Conservation (phyloP, 2,888 invertebrate genomes). For the Aproaerema taeniolella region DNA sequence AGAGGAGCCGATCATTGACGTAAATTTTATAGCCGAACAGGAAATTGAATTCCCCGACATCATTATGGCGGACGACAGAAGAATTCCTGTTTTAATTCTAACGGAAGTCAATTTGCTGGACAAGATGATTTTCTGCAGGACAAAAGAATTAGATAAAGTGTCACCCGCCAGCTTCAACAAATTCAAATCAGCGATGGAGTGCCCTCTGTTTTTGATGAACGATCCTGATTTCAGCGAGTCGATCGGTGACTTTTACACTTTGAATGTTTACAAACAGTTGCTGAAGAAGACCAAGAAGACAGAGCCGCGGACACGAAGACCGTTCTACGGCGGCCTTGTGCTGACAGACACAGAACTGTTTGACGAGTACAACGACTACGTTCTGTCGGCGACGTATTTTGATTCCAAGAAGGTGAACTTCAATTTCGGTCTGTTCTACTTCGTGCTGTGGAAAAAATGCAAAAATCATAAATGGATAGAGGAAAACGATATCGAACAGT, state of each 20-base stretch:
- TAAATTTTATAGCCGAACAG: slow-evolving; percentile 31
- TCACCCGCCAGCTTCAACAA: slow-evolving; percentile 32
- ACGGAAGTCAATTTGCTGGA: slow-evolving; percentile 31
- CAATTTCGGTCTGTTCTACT: slow-evolving; percentile 39
- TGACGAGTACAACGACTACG: slow-evolving; percentile 42
- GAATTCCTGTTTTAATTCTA: slow-evolving; percentile 37
- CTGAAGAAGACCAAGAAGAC: slow-evolving; percentile 23
- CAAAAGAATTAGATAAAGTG: slow-evolving; percentile 1
- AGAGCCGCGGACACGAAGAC: slow-evolving; percentile 38
- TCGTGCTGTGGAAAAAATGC: slow-evolving; percentile 38
- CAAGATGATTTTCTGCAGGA: slow-evolving; percentile 30
- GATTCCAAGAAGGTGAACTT: slow-evolving; percentile 33
- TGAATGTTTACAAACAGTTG: slow-evolving; percentile 37
- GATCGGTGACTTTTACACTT: slow-evolving; percentile 41
- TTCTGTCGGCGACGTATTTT: slow-evolving; percentile 41
- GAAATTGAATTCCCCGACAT: slow-evolving; percentile 43
- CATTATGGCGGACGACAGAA: slow-evolving; percentile 37
- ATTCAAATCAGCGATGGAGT: slow-evolving; percentile 34
- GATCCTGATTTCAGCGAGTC: slow-evolving; percentile 34
- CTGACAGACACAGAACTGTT: slow-evolving; percentile 32
- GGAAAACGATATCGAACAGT: slow-evolving; percentile 33
- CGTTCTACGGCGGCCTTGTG: slow-evolving; percentile 38
- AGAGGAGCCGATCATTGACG: slow-evolving; percentile 30
- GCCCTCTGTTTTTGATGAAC: slow-evolving; percentile 35
- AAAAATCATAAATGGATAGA: slow-evolving; percentile 45